A percentile compares a stretch with the other conserved stretches of the same genome.
These are phyloP conservation scores for Phataginus tetradactyla DNA, from an alignment of 2,797 vertebrate genomes.

Conservation along the genomic window DNA sequence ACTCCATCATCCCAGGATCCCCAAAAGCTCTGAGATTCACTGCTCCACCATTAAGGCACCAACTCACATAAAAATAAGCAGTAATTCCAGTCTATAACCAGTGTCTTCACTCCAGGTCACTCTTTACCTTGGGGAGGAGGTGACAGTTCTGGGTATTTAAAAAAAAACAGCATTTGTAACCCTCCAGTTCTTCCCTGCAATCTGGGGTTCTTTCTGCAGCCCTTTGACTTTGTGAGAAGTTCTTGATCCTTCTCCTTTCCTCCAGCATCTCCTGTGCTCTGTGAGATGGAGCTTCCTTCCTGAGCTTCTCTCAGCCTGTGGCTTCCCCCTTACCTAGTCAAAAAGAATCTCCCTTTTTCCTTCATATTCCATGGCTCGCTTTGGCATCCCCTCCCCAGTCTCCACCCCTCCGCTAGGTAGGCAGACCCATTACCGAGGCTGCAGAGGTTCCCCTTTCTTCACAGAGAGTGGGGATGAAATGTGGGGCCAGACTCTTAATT, in stretches of 20 bases:
- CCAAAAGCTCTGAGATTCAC: not conserved
- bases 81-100: not conserved
- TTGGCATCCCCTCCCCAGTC: not conserved
- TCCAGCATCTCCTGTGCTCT: not conserved
- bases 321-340: not conserved
- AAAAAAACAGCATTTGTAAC: not conserved
- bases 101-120: not conserved
- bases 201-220: not conserved
- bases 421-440: not conserved
- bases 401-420: not conserved
- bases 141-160: not conserved
- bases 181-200: not conserved
- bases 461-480: not conserved
- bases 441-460: not conserved
- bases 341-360: not conserved
- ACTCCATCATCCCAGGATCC: not conserved
- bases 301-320: not conserved
- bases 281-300: not conserved
- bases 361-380: not conserved
- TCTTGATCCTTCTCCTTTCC: not conserved
- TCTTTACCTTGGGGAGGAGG: not conserved
- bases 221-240: not conserved
- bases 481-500: not conserved
- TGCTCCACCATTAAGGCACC: not conserved
- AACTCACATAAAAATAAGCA: not conserved